Conservation (phyloP, 2,113 vertebrate genomes). For the Bolborhynchus lineola region DNA sequence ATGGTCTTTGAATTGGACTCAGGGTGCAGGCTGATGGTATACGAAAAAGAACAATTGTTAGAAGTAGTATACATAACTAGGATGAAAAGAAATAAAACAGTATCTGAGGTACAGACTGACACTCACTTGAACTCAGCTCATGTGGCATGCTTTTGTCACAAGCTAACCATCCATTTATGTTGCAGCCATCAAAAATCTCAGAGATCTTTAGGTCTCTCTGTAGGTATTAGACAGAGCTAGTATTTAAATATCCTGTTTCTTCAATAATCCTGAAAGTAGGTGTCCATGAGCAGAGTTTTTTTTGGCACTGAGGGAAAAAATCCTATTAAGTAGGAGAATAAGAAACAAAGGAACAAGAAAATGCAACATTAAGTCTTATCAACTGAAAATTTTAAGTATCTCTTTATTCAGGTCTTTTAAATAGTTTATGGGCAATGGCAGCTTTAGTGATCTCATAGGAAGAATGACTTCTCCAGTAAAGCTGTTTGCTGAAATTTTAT, state of each 20-base stretch:
- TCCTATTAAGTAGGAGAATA: background rate
- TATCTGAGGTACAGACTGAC: background rate
- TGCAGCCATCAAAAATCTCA: background rate
- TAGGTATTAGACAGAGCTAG: background rate
- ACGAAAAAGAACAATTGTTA: background rate
- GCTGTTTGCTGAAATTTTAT: background rate
- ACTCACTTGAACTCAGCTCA: background rate
- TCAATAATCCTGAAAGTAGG: background rate
- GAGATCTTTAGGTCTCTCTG: background rate
- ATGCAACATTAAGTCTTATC: background rate
- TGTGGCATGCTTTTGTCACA: background rate
- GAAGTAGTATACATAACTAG: background rate
- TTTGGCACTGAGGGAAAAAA: background rate
- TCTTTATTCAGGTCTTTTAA: background rate
- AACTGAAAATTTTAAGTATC: background rate
- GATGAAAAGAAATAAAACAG: background rate
- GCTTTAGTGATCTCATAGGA: constrained; percentile 23
- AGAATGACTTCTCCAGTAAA: constrained; percentile 8
- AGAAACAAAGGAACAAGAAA: background rate
- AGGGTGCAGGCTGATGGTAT: background rate
- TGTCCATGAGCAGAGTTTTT: background rate
- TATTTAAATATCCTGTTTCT: background rate
- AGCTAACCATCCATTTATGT: background rate
- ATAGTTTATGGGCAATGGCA: background rate
- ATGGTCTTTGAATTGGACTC: background rate